A percentile compares a stretch with the other conserved stretches of the same genome.
These are phyloP conservation scores for Micronycteris hirsuta DNA, from an alignment of 2,113 vertebrate genomes.

Conservation along the genomic window DNA sequence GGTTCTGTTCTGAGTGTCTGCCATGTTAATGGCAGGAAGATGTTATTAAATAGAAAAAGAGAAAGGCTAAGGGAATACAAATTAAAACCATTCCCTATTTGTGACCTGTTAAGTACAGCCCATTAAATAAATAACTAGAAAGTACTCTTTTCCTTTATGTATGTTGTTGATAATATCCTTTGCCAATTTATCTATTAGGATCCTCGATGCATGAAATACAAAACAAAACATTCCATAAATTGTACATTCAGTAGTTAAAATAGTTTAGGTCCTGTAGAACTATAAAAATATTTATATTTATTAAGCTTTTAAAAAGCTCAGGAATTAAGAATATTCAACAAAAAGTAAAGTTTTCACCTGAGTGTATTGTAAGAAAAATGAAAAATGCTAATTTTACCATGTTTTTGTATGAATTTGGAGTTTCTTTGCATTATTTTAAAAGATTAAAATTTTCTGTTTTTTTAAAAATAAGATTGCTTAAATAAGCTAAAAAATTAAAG, in stretches of 20 bases:
- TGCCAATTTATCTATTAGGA: not conserved
- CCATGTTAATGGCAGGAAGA: not conserved
- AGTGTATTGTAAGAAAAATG: not conserved
- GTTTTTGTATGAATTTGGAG: not conserved
- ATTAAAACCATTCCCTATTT: not conserved
- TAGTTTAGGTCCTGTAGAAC: not conserved
- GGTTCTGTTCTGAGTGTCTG: not conserved
- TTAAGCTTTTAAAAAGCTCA: not conserved
- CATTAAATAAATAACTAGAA: not conserved
- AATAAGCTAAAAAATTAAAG: constrained; percentile 59
- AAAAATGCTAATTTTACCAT: not conserved
- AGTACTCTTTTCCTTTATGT: not conserved
- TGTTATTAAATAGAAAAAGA: not conserved
- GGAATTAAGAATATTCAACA: not conserved
- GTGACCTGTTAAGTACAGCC: not conserved
- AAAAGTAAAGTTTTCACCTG: not conserved
- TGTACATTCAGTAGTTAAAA: not conserved
- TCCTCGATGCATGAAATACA: not conserved
- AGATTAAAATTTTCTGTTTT: not conserved
- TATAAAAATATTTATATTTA: not conserved
- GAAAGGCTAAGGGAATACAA: not conserved
- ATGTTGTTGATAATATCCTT: not conserved
- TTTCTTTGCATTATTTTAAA: not conserved
- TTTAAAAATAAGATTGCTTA: not conserved
- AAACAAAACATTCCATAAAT: not conserved